Base-by-base conservation (phyloP, 2,113 vertebrate genomes). In the Suncus etruscus region DNA sequence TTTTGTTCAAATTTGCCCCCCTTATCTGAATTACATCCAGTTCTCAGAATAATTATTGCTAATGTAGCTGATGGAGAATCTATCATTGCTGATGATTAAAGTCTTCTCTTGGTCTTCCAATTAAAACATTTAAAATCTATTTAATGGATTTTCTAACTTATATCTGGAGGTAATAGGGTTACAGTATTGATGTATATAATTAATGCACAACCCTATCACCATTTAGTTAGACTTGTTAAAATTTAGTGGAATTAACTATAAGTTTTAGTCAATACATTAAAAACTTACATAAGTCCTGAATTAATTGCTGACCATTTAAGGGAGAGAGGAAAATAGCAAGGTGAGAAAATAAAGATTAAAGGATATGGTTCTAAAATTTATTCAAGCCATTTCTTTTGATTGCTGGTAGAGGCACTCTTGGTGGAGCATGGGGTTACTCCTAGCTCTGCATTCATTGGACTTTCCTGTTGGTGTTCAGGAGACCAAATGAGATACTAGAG, bases 141-240 rank as follows among this genome's bases (percentile, higher is more conserved):
- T 58, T 58, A 58, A 58, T 58, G 15, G 54, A 58, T 16, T 58
- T 58, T 58, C 5, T 58, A 58, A 58, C 5, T 58, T 58, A 16
- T 58, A 58, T 54, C 10, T 54, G 51, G 39, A 54, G 51, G 51
- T 54, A 54, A 54, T 22, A 61, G 22, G 6, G 20, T 61, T 61
- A 61, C 22, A 6, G 22, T 61, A 61, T 61, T 22, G 22, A 61
- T 61, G 58, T 61, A 20, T 5, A 61, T 20, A 61, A 20, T 61
- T 61, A 22, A 2, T 20, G 58, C 58, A 58, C 18, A 22, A 20
- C 58, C 7, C 18, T 8, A 61, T 16, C 58, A 61, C 58, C 58
- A 61, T 22, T 61, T 83, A 8, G 54, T 86, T 74, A 79, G 45
- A 6, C 10, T 29, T 27, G 47, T 90, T 87, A 90, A n/a, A 74